phyloP scores from a whole-genome alignment of 2,888 invertebrate species.

The Vandiemenella viatica region DNA sequence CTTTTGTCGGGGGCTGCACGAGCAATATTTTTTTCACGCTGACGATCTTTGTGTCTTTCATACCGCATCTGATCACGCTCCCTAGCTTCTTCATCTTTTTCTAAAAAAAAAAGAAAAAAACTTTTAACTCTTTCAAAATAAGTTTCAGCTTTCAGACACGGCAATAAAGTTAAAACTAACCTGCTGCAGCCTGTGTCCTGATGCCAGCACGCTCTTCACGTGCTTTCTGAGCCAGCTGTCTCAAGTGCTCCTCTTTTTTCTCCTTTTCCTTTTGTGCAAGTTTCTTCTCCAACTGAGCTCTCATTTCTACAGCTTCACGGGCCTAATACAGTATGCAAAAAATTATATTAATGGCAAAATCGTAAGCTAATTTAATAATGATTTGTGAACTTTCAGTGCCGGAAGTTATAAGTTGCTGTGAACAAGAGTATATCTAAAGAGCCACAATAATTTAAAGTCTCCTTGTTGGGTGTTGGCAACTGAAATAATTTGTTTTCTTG shows the following conservation, averaged over 20 bases:
- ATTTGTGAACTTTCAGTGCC: too few relatives aligned
- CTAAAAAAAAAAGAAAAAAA: constrained; percentile 19
- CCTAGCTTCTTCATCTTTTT: constrained; percentile 52
- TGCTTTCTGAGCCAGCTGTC: constrained; percentile 86
- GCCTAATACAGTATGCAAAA: not conserved
- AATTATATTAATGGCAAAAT: too few relatives aligned
- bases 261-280: constrained; percentile 96
- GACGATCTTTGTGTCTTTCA: constrained; percentile 81
- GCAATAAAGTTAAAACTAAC: too few relatives aligned
- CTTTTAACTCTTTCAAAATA: too few relatives aligned
- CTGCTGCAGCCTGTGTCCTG: constrained; percentile 30
- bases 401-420: too few relatives aligned
- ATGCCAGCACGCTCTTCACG: constrained; percentile 87
- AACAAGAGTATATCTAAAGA: too few relatives aligned
- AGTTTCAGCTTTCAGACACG: too few relatives aligned
- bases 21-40: constrained; percentile 82
- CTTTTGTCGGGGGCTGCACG: constrained; percentile 90
- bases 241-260: constrained; percentile 87
- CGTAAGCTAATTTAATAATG: too few relatives aligned
- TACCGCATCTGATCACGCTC: constrained; percentile 77
- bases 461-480: too few relatives aligned
- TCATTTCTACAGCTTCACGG: constrained; percentile 90
- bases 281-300: constrained; percentile 90
- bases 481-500: too few relatives aligned
- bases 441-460: too few relatives aligned